Evolutionary conservation across 2,888 invertebrate species (phyloP).

Genomic region (Polia nebulosa): DNA sequence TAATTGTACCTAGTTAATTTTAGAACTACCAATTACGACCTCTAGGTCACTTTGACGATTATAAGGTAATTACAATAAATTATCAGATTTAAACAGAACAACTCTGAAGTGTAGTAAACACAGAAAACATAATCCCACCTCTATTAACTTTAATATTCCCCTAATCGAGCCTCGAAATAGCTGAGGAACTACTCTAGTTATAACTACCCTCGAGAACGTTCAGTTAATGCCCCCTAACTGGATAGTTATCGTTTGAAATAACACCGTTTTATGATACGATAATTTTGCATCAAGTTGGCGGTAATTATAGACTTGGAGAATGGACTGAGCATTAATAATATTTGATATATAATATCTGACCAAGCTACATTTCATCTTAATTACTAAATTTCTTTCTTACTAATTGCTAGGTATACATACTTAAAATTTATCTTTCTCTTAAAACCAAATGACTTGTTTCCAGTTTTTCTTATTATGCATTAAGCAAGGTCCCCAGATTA

Average conservation of each 20-base stretch:
- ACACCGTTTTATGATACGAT: constrained; percentile 30
- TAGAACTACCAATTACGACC: not conserved
- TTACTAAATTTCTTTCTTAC: too few relatives aligned
- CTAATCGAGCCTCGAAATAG: constrained; percentile 13
- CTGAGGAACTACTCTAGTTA: constrained; percentile 36
- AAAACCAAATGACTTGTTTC: too few relatives aligned
- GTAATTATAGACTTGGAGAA: constrained; percentile 4
- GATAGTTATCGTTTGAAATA: constrained; percentile 34
- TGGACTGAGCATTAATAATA: not conserved
- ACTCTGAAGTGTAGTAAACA: constrained; percentile 9
- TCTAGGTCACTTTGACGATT: not conserved
- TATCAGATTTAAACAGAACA: constrained; percentile 35
- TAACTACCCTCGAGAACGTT: constrained; percentile 23
- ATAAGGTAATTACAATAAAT: constrained; percentile 1
- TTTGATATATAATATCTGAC: too few relatives aligned
- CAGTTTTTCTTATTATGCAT: too few relatives aligned
- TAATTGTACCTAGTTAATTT: not conserved
- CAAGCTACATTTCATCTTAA: too few relatives aligned
- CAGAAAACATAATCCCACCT: constrained; percentile 26
- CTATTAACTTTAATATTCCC: constrained; percentile 36
- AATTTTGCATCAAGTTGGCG: constrained; percentile 34
- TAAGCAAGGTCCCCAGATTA: too few relatives aligned
- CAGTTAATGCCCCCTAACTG: constrained; percentile 19
- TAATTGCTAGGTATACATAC: too few relatives aligned
- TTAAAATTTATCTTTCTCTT: too few relatives aligned